A percentile compares a stretch with the other conserved stretches of the same genome.
These are phyloP conservation scores for Drosophila recens DNA, from an alignment of 2,888 invertebrate genomes.

Conservation along the genomic window DNA sequence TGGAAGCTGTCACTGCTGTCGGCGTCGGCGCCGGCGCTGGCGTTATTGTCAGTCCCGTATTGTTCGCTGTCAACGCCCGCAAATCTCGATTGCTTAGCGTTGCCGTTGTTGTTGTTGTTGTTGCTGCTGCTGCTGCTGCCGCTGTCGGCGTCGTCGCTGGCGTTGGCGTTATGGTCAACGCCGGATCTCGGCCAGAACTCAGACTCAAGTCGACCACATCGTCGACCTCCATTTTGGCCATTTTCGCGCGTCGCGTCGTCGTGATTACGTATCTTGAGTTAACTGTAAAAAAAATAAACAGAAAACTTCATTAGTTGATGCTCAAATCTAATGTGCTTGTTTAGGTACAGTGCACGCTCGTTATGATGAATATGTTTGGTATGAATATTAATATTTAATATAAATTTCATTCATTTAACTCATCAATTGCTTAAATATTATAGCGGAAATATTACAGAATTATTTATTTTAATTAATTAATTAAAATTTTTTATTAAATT, in stretches of 20 bases:
- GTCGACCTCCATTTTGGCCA: constrained; percentile 94
- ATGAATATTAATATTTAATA: neutral
- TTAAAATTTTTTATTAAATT: no score
- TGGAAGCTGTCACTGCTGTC: constrained; percentile 7
- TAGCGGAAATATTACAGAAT: no score
- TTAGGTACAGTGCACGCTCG: neutral
- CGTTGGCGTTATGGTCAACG: constrained; percentile 84
- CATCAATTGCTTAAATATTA: no score
- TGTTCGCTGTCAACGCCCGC: constrained; percentile 87
- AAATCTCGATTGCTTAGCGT: constrained; percentile 86
- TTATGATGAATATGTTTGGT: neutral
- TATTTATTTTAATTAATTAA: no score
- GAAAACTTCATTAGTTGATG: constrained; percentile 1
- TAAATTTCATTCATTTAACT: no score
- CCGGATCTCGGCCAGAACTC: constrained; percentile 84
- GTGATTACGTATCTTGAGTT: constrained; percentile 74
- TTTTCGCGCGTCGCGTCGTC: constrained; percentile 84
- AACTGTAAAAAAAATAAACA: constrained; percentile 70
- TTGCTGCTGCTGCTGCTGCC: constrained; percentile 22
- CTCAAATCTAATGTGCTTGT: neutral
- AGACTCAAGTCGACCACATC: constrained; percentile 96
- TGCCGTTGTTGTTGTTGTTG: constrained; percentile 27
- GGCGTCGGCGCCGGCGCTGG: constrained; percentile 87
- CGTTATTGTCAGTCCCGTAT: constrained; percentile 88
- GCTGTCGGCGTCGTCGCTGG: constrained; percentile 70